Evolutionary conservation across 37 sponge, comb jelly and placozoan genomes (phyloP).

Genomic region (Theonella swinhoei): DNA sequence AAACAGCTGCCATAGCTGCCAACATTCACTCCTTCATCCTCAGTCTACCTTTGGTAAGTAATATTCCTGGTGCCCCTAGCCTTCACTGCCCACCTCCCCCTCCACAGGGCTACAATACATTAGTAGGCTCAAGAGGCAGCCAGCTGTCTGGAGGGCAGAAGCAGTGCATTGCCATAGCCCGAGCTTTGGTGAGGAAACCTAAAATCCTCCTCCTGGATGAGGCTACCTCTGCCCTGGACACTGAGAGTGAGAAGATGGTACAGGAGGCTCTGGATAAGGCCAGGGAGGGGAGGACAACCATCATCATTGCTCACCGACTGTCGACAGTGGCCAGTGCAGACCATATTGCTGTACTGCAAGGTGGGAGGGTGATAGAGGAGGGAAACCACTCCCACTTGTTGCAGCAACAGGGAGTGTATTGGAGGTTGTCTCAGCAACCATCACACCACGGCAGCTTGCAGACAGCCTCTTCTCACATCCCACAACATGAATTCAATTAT

Average conservation of each 20-base stretch:
- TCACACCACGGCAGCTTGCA: too few relatives aligned
- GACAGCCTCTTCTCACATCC: too few relatives aligned
- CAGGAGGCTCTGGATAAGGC: constrained; percentile 24
- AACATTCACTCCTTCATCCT: constrained; percentile 83
- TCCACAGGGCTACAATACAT: constrained; percentile 37
- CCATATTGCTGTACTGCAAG: background rate
- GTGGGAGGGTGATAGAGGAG: background rate
- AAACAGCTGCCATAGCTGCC: constrained; percentile 69
- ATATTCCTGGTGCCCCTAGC: too few relatives aligned
- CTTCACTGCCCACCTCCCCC: constrained; percentile 4
- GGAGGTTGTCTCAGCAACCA: background rate
- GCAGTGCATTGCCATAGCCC: constrained; percentile 50
- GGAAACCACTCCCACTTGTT: background rate
- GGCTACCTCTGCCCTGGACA: constrained; percentile 46
- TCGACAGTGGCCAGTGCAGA: constrained; percentile 72
- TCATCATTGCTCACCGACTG: constrained; percentile 75
- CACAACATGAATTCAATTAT: background rate
- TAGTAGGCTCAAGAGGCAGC: constrained; percentile 12
- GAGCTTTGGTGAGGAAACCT: constrained; percentile 41
- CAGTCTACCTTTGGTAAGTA: constrained; percentile 43
- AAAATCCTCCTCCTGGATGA: constrained; percentile 52
- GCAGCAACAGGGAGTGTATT: background rate
- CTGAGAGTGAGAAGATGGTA: constrained; percentile 1
- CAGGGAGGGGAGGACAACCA: constrained; percentile 65
- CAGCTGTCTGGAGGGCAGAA: constrained; percentile 24